Evolutionary conservation across 1,140 invertebrate genomes (phyloP), one percentile per base, ranked within the genome.

Genomic region (Papilio helenus): DNA sequence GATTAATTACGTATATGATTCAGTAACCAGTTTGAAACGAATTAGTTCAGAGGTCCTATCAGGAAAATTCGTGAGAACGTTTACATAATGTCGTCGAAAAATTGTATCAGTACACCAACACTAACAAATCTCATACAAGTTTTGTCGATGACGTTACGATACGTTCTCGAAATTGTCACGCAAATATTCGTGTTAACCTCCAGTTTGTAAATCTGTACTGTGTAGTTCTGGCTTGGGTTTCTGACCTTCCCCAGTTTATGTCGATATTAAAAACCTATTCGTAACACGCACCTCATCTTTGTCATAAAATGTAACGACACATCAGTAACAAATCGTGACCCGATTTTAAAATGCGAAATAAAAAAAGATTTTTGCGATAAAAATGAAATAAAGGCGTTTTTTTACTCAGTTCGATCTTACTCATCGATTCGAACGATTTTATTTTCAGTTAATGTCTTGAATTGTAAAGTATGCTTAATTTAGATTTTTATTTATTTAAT

Each of bases 181-280:
- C 34, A 39, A 39, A 39, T 39, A 39, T 39, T 39, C 34, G 34
- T 39, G 34, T 8, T 39, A 39, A 39, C 34, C 34, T 39, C 34
- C 34, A 39, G 55, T 78, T 78, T 72, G 84, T 80, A 84, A 83
- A 85, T 87, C 68, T 85, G 79, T 86, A 88, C 80, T 86, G 84
- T 29, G 23, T 10, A 26, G 9, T 61, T 26, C 72, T 88, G 79
- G 82, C 46, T 44, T 81, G 88, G 88, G 81, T 86, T 87, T 82
- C 89, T 89, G 88, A 89, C 89, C 90, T 91, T 91, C 87, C 79
- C 20, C n/a, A 61, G 87, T 90, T 88, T 86, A 90, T 86, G 79
- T 80, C 51, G 65, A 79, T 87, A 88, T 88, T 88, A 88, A 87
- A 84, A 78, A 78, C 77, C 34, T 39, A 39, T 39, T 39, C 34